Percentiles rank a stretch among this genome's conserved stretches.
phyloP scores from a whole-genome alignment of 2,797 vertebrate genomes.

The Gallirallus australis region DNA sequence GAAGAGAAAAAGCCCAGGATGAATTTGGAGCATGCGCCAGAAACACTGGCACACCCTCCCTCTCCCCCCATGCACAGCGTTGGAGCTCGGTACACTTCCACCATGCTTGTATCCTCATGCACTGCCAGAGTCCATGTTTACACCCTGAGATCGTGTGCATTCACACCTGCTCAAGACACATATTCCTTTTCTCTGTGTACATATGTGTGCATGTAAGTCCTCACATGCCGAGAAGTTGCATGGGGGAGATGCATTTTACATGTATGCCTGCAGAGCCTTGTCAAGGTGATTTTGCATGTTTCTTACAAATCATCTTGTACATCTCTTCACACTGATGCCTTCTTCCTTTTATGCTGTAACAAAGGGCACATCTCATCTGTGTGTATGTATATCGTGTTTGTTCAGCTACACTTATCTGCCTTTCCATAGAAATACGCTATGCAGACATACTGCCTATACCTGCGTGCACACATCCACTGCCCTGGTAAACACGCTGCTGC shows the following conservation, averaged over 20 bases:
- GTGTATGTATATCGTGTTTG: fast-evolving
- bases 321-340: background rate
- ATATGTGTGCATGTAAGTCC: fast-evolving
- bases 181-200: background rate
- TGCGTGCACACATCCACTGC: fast-evolving
- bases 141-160: fast-evolving
- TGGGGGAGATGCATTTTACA: background rate
- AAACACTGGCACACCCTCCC: background rate
- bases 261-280: fast-evolving
- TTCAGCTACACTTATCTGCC: background rate
- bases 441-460: background rate
- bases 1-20: background rate
- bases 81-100: fast-evolving
- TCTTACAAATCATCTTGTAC: background rate
- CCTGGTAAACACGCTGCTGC: background rate
- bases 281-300: background rate
- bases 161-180: fast-evolving
- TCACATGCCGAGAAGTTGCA: fast-evolving
- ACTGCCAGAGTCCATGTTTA: fast-evolving
- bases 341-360: background rate
- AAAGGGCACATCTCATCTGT: background rate
- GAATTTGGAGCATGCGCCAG: background rate
- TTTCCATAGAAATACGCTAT: background rate
- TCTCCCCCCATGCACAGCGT: fast-evolving
- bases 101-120: fast-evolving